Evolutionary conservation across 2,113 vertebrate species (phyloP).

Genomic region (Tautogolabrus adspersus): DNA sequence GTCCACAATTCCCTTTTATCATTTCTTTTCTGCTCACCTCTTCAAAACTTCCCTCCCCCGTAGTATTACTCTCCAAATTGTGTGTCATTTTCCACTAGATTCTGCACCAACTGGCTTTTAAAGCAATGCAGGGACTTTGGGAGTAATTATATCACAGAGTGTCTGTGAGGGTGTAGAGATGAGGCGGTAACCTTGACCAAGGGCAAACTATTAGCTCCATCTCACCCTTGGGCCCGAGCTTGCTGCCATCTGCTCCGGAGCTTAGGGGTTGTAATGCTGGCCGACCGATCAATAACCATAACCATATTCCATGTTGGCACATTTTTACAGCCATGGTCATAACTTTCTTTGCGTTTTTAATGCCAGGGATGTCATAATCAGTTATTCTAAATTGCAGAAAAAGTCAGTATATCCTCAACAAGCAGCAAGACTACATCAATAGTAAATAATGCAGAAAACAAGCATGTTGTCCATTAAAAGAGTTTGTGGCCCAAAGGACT

Average conservation of each 20-base stretch:
- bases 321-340: slow-evolving; percentile 8
- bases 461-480: neutral
- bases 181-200: slow-evolving; percentile 72
- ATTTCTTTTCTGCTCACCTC: neutral
- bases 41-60: neutral
- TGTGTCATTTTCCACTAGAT: slow-evolving; percentile 19
- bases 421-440: slow-evolving; percentile 12
- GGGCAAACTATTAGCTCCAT: slow-evolving; percentile 67
- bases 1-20: neutral
- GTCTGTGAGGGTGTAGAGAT: slow-evolving; percentile 12
- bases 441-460: slow-evolving; percentile 13
- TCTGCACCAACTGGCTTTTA: slow-evolving; percentile 42
- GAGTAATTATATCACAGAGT: slow-evolving; percentile 44
- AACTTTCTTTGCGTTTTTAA: slow-evolving; percentile 47
- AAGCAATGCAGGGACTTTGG: slow-evolving; percentile 24
- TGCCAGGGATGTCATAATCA: slow-evolving; percentile 22
- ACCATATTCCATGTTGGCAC: slow-evolving; percentile 62
- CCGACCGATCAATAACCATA: slow-evolving; percentile 68
- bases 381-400: neutral
- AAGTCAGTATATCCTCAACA: slow-evolving; percentile 1
- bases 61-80: slow-evolving; percentile 2
- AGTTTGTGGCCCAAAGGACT: neutral
- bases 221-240: slow-evolving; percentile 65
- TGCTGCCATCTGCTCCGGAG: slow-evolving; percentile 72
- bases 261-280: slow-evolving; percentile 57